Conservation (phyloP, 2,888 invertebrate genomes). For the Morpho deidamia region DNA sequence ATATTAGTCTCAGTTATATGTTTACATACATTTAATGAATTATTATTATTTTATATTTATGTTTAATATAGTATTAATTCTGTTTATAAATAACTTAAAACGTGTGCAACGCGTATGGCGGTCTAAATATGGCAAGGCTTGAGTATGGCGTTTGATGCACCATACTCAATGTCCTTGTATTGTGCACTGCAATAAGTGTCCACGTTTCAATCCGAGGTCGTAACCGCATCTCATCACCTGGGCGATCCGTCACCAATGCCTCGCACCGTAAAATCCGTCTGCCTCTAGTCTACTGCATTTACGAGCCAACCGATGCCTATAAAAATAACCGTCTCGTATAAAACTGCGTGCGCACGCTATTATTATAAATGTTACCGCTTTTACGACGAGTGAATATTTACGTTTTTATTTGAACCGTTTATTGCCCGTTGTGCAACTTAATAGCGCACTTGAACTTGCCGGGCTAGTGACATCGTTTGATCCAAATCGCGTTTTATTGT, state of each 20-base stretch:
- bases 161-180: conserved; percentile 3
- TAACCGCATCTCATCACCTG: conserved; percentile 56
- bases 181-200: conserved; percentile 11
- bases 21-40: too few species aligned
- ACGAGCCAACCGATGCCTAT: conserved; percentile 64
- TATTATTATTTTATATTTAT: too few species aligned
- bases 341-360: conserved; percentile 42
- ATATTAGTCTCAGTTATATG: too few species aligned
- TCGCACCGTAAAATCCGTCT: conserved; percentile 65
- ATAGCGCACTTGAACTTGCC: conserved; percentile 74
- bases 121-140: conserved; percentile 8
- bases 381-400: conserved; percentile 50
- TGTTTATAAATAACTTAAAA: too few species aligned
- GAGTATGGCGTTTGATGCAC: not conserved
- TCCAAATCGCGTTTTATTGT: conserved; percentile 74
- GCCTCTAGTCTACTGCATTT: conserved; percentile 69
- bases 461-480: conserved; percentile 74
- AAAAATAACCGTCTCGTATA: conserved; percentile 65
- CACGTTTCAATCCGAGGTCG: conserved; percentile 29
- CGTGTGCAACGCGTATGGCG: conserved; percentile 1
- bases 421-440: conserved; percentile 72
- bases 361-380: conserved; percentile 49
- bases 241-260: conserved; percentile 43
- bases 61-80: too few species aligned
- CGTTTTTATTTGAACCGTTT: conserved; percentile 70